phyloP scores from a whole-genome alignment of 2,113 vertebrate genomes.

The Struthidea cinerea region DNA sequence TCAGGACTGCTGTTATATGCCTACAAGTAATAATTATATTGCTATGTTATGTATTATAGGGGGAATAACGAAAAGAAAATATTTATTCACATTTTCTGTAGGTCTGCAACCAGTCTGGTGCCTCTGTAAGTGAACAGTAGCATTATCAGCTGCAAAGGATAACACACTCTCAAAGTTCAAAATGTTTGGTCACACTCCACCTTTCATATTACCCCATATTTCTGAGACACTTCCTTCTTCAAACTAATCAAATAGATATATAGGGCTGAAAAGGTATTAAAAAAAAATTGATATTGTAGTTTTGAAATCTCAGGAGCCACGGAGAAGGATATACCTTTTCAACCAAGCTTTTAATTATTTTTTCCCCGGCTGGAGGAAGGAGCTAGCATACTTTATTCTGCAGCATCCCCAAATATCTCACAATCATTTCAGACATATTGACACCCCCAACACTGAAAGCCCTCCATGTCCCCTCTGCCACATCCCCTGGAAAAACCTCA shows the following conservation, averaged over 20 bases:
- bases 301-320: not conserved
- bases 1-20: not conserved
- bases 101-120: not conserved
- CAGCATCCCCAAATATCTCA: not conserved
- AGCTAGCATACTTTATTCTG: not conserved
- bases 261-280: not conserved
- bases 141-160: not conserved
- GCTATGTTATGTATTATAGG: not conserved
- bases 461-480: not conserved
- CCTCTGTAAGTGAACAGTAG: not conserved
- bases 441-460: not conserved
- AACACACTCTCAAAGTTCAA: not conserved
- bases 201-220: not conserved
- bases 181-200: not conserved
- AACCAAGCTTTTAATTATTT: not conserved
- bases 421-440: not conserved
- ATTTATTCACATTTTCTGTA: not conserved
- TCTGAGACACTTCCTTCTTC: not conserved
- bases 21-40: not conserved
- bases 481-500: not conserved
- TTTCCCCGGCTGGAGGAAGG: not conserved
- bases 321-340: not conserved
- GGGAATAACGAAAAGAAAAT: not conserved
- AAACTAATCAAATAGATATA: not conserved
- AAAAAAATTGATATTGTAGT: not conserved